Evolutionary conservation across 1,140 invertebrate species (phyloP).

Genomic region (Drosophila parabipectinata): DNA sequence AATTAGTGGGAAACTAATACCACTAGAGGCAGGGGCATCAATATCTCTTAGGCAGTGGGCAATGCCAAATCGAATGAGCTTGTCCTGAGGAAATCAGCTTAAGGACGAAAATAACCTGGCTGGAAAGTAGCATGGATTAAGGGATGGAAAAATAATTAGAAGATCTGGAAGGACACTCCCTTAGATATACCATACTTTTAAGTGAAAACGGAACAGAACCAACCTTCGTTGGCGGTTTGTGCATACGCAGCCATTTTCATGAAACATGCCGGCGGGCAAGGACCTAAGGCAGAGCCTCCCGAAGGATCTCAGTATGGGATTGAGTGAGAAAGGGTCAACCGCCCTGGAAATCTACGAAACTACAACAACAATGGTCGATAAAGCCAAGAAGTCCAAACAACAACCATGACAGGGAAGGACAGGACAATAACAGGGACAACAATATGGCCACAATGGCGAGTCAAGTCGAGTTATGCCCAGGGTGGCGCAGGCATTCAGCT

Average conservation of each 20-base stretch:
- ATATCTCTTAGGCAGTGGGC: neutral
- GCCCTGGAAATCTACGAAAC: constrained; percentile 18
- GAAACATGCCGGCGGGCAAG: constrained; percentile 21
- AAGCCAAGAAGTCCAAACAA: neutral
- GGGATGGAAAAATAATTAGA: neutral
- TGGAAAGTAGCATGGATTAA: too few species aligned
- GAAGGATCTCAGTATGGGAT: neutral
- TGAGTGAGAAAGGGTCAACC: constrained; percentile 8
- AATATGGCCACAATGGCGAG: constrained; percentile 5
- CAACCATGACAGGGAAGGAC: constrained; percentile 29
- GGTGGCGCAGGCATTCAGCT: constrained; percentile 35
- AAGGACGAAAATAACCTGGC: neutral
- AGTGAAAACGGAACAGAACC: too few species aligned
- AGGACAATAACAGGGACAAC: constrained; percentile 32
- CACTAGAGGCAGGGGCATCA: neutral
- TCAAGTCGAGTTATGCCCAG: constrained; percentile 27
- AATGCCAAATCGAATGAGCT: neutral
- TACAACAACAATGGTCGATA: constrained; percentile 14
- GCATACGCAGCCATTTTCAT: constrained; percentile 61
- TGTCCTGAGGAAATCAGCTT: neutral
- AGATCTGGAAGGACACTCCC: neutral
- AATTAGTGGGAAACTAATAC: constrained; percentile 18
- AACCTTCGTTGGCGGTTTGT: too few species aligned
- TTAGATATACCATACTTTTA: too few species aligned
- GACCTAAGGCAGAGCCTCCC: neutral